Evolutionary conservation across 2,113 vertebrate species (phyloP).

Genomic region (Boleophthalmus pectinirostris): DNA sequence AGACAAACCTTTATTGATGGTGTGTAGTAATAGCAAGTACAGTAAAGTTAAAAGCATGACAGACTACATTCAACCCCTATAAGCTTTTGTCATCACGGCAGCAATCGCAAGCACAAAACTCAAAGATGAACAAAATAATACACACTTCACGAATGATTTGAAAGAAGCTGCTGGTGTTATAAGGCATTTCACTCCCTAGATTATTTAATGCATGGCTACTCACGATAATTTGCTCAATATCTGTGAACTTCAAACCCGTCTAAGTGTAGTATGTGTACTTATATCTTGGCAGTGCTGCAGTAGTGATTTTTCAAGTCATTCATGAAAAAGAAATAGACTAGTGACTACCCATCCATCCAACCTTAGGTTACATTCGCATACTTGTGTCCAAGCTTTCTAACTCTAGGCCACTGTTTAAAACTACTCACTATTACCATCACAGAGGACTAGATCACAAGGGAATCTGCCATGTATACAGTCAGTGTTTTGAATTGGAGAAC

Average conservation of each 20-base stretch:
- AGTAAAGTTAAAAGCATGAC: constrained; percentile 67
- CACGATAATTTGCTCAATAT: constrained; percentile 44
- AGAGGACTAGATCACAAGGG: constrained; percentile 41
- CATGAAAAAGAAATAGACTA: constrained; percentile 35
- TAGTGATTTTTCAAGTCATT: constrained; percentile 24
- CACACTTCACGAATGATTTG: constrained; percentile 61
- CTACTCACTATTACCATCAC: constrained; percentile 31
- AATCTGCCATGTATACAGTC: constrained; percentile 36
- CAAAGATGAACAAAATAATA: constrained; percentile 63
- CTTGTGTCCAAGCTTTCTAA: constrained; percentile 20
- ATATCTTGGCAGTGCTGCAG: constrained; percentile 70
- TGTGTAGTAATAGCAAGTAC: constrained; percentile 67
- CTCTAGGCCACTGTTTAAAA: constrained; percentile 61
- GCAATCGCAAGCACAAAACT: constrained; percentile 55
- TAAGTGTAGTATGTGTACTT: constrained; percentile 42
- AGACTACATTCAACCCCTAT: constrained; percentile 77
- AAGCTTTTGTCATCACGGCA: constrained; percentile 45
- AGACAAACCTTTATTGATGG: constrained; percentile 78
- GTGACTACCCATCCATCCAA: constrained; percentile 16
- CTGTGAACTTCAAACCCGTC: constrained; percentile 23
- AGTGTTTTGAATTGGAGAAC: constrained; percentile 44
- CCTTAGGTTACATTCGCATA: constrained; percentile 30
- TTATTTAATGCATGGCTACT: constrained; percentile 54
- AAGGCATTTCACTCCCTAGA: constrained; percentile 80
- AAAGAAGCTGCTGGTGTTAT: constrained; percentile 78